Conservation (phyloP, 2,888 invertebrate species). For the Scaptomyza caliginosa region DNA sequence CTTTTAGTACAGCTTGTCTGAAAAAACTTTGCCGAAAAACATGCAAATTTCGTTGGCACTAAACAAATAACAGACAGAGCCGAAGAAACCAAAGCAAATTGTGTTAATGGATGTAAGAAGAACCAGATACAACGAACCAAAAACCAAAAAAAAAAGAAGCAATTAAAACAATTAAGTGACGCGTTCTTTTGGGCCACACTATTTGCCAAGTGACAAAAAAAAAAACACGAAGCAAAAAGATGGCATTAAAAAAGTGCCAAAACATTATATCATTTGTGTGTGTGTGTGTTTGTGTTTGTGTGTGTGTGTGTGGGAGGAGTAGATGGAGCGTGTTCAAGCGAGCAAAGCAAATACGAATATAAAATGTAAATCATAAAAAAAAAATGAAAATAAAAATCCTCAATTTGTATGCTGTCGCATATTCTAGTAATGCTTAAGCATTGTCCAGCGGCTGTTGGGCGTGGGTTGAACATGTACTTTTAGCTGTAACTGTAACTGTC, state of each 20-base stretch:
- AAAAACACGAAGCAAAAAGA: slow-evolving; percentile 25
- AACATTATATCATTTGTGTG: slow-evolving; percentile 59
- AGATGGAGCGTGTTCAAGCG: slow-evolving; percentile 12
- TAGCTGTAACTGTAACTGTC: slow-evolving; percentile 45
- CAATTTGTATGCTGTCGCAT: slow-evolving; percentile 80
- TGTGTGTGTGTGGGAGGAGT: background rate
- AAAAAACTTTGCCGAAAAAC: slow-evolving; percentile 40
- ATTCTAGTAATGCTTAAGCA: slow-evolving; percentile 67
- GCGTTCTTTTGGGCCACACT: slow-evolving; percentile 52
- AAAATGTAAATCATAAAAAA: slow-evolving; percentile 61
- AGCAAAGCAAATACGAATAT: slow-evolving; percentile 49
- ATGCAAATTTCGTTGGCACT: slow-evolving; percentile 48
- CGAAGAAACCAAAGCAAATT: slow-evolving; percentile 63
- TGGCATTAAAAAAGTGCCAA: slow-evolving; percentile 69
- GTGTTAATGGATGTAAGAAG: slow-evolving; percentile 62
- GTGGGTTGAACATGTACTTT: background rate
- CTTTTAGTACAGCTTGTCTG: slow-evolving; percentile 5
- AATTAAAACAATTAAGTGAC: slow-evolving; percentile 75
- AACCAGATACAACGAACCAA: no score
- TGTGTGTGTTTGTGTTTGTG: no score
- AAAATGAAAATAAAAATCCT: slow-evolving; percentile 75
- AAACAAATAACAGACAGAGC: slow-evolving; percentile 50
- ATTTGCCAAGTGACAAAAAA: slow-evolving; percentile 56
- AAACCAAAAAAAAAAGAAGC: slow-evolving; percentile 38
- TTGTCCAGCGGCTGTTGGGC: slow-evolving; percentile 47